Percentiles rank a stretch among this genome's conserved stretches.
Evolutionary conservation across 30 jellyfish, hydroid and myxozoan species (phyloP).

Genomic region (Pseudorhiza aurosa): DNA sequence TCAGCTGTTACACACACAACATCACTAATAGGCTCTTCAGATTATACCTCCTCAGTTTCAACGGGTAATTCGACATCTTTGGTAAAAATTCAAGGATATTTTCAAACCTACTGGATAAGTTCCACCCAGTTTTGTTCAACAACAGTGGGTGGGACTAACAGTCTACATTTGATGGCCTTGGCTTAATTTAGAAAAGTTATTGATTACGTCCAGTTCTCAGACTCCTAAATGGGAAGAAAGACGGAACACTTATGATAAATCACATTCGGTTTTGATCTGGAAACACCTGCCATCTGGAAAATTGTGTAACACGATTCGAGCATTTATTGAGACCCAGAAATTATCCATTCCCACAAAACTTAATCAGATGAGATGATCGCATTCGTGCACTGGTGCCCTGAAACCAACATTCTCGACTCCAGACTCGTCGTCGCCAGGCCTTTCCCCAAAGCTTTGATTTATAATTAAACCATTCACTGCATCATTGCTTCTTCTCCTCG

Average conservation of each 20-base stretch:
- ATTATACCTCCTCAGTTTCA: not conserved
- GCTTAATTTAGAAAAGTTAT: not conserved
- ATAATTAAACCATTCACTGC: too few relatives aligned
- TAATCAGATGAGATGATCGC: too few relatives aligned
- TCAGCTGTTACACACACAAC: not conserved
- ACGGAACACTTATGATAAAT: not conserved
- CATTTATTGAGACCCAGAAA: too few relatives aligned
- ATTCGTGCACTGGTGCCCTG: too few relatives aligned
- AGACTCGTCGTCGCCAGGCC: too few relatives aligned
- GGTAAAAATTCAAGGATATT: not conserved
- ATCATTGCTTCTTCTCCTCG: too few relatives aligned
- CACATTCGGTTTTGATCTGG: not conserved
- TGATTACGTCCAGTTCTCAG: not conserved
- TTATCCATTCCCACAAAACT: too few relatives aligned
- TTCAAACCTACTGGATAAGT: not conserved
- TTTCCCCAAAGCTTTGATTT: too few relatives aligned
- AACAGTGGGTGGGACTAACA: not conserved
- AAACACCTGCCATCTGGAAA: not conserved
- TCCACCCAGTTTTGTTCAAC: not conserved
- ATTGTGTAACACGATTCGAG: too few relatives aligned
- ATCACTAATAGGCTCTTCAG: not conserved
- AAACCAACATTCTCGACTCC: too few relatives aligned
- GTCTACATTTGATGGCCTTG: too few relatives aligned
- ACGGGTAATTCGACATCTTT: not conserved
- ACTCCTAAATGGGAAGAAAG: not conserved